Evolutionary conservation across 2,888 invertebrate genomes (phyloP).

Genomic region (Anthophora plumipes): DNA sequence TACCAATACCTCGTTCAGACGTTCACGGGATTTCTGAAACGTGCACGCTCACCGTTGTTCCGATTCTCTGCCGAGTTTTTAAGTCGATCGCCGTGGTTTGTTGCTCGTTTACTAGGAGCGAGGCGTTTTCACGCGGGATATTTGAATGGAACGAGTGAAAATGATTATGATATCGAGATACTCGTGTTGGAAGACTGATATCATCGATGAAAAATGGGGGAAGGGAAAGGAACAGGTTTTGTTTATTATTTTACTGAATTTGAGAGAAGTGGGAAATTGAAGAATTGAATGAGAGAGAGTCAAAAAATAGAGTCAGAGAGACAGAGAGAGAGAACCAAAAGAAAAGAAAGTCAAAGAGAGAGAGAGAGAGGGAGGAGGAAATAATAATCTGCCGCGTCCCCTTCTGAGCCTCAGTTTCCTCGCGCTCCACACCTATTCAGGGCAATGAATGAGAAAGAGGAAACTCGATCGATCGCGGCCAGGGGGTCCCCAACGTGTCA

Average conservation of each 20-base stretch:
- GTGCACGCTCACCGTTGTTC: not conserved
- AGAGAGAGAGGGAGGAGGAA: conserved; percentile 49
- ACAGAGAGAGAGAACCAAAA: no score
- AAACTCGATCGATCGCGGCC: conserved; percentile 73
- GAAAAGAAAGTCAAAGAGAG: not conserved
- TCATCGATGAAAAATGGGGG: no score
- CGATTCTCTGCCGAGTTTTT: not conserved
- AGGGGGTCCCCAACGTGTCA: conserved; percentile 63
- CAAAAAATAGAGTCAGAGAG: no score
- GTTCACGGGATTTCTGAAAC: conserved; percentile 11
- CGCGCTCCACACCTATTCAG: conserved; percentile 40
- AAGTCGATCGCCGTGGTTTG: not conserved
- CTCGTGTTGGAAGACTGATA: no score
- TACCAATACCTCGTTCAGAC: conserved; percentile 26
- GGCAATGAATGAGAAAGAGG: conserved; percentile 69
- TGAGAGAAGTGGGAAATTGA: no score
- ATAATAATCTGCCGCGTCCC: conserved; percentile 60
- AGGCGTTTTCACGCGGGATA: not conserved
- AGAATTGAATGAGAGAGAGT: no score
- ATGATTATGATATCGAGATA: no score
- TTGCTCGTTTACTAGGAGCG: not conserved
- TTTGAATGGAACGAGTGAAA: not conserved
- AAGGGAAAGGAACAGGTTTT: no score
- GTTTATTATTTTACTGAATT: no score
- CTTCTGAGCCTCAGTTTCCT: conserved; percentile 28